Evolutionary conservation across 2,113 vertebrate species (phyloP), one percentile per base, ranked within the genome.

Genomic region (Ophiodon elongatus): DNA sequence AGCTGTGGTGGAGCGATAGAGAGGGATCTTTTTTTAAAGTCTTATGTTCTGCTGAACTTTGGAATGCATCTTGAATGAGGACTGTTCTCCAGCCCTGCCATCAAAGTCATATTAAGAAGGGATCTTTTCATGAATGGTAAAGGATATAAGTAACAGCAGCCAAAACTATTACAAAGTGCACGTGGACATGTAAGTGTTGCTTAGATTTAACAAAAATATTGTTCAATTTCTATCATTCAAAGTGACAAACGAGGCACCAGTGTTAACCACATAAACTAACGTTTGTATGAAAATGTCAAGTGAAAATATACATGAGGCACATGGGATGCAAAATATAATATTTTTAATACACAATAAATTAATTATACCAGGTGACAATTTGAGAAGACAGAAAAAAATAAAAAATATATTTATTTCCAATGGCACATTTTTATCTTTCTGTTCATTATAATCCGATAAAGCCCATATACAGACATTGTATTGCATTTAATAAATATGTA

Each of bases 271-370:
- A 68, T 8, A 45, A 15, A 69, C 17, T 23, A n/a, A 45, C 41
- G 23, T 64, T 8, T 25, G 63, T 37, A 23, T 47, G 0, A 62
- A 27, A 29, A 13, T 62, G 21, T 33, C 6, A 39, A 41, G 4
- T 60, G 39, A 6, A 85, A 82, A 45, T 21, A 78, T 25, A 89
- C 39, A 70, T 7, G 43, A 76, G 70, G 35, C 77, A 90, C 90
- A 65, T 31, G 10, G 56, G 60, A 76, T 92, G 86, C 94, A 94
- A 94, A 94, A 94, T 93, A 94, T 89, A 94, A 89, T 88, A 92
- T 91, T 93, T 94, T 94, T 94, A 94, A 93, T 94, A 82, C 83
- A 86, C 94, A 92, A 88, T 92, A 93, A 93, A 91, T 93, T 25
- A 94, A 93, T 76, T 89, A 79, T 82, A 93, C 85, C 73, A 72